phyloP scores from a whole-genome alignment of 1,140 invertebrate genomes.

The Druon quercuslanigerum region DNA sequence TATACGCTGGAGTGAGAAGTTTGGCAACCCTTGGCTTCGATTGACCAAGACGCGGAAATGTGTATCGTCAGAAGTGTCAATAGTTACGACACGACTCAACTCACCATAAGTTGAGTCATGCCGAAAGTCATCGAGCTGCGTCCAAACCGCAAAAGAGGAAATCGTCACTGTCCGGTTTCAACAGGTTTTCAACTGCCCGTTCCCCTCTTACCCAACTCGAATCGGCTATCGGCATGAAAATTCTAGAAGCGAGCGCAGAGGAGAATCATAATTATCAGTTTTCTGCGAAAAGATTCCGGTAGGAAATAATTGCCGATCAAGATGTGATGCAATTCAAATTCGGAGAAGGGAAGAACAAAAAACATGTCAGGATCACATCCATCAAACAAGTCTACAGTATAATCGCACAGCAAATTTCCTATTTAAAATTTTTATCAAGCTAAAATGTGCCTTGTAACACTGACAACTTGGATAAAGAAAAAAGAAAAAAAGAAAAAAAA shows the following conservation, averaged over 20 bases:
- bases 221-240: neutral
- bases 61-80: constrained; percentile 16
- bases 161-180: neutral
- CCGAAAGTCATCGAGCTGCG: neutral
- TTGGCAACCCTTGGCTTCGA: neutral
- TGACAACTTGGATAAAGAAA: no score
- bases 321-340: no score
- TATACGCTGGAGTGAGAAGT: constrained; percentile 3
- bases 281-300: no score
- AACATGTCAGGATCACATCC: no score
- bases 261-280: no score
- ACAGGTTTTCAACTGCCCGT: neutral
- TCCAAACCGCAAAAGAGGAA: constrained; percentile 8
- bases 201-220: neutral
- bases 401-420: no score
- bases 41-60: constrained; percentile 14
- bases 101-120: constrained; percentile 5
- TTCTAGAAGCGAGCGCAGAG: neutral
- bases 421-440: no score
- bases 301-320: no score
- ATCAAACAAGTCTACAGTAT: no score
- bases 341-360: no score
- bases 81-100: neutral
- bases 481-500: no score
- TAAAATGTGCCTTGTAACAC: no score